Base-by-base conservation (phyloP, 1,140 invertebrate species). In the Orchesella cincta region DNA sequence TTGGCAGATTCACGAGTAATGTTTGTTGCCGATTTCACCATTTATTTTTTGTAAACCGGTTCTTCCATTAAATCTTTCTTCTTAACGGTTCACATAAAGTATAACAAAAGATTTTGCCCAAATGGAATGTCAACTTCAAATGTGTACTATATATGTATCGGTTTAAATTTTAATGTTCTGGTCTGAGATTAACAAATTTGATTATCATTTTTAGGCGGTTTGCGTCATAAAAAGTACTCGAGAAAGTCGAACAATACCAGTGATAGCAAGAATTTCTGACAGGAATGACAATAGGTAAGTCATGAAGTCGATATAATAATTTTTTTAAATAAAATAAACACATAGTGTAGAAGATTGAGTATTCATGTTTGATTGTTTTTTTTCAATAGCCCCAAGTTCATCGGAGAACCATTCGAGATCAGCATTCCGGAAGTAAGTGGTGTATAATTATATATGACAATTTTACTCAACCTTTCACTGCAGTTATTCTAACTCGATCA, bases 191-290 rank as follows among this genome's bases (percentile, higher is more conserved):
- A 26, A 16, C 23, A 18, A 57, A n/a, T 14, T 5, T 8, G 3
- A 57, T 23, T 57, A 3, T 57, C 20, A 54, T 81, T 89, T 89
- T 57, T 86, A 94, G 93, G 85, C 94, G 80, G 91, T 90, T 57
- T 94, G 93, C 85, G 91, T 92, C 72, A 90, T 93, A 64, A 90
- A 89, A 86, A 87, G 89, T 31, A 91, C 91, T 14, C 90, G 90
- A 83, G 93, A 92, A 84, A 85, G 85, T 57, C 89, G 91, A 76
- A 93, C 90, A 33, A 93, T 95, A 84, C 94, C 94, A 54, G 90
- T 96, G 73, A 94, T 96, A 83, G 93, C 95, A 57, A 88, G 94
- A 84, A 91, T 95, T 75, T 93, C 92, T n/a, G 94, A 95, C 86
- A 90, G 94, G 83, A 96, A 96, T 84, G 94, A 96, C 85, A 96